These are phyloP conservation scores for Epinephelus lanceolatus DNA, from an alignment of 2,113 vertebrate genomes.

Conservation along the genomic window DNA sequence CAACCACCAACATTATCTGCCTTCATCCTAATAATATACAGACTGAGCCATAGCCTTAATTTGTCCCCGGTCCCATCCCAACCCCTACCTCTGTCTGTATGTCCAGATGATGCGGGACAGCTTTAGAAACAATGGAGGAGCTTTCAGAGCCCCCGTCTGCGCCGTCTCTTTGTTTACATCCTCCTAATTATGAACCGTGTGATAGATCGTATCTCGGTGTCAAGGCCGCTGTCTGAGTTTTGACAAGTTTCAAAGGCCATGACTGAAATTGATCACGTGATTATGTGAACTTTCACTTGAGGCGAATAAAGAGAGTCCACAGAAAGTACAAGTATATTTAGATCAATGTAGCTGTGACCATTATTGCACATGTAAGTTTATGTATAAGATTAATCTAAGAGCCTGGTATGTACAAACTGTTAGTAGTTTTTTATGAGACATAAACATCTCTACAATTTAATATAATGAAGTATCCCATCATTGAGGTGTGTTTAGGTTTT, in stretches of 20 bases:
- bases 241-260: neutral
- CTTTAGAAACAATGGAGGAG: constrained; percentile 60
- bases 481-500: neutral
- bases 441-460: neutral
- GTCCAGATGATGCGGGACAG: constrained; percentile 53
- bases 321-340: neutral
- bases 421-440: neutral
- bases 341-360: neutral
- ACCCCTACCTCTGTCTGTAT: constrained; percentile 35
- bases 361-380: neutral
- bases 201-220: constrained; percentile 21
- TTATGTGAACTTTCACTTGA: neutral
- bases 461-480: neutral
- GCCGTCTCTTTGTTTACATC: constrained; percentile 43
- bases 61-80: constrained; percentile 51
- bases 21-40: constrained; percentile 52
- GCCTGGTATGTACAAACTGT: no score
- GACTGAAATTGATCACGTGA: neutral
- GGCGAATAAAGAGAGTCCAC: neutral
- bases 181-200: constrained; percentile 8
- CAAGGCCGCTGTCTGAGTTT: constrained; percentile 13
- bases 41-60: constrained; percentile 54
- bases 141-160: constrained; percentile 6
- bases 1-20: constrained; percentile 40
- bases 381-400: neutral